A percentile compares a stretch with the other conserved stretches of the same genome.
These are phyloP conservation scores for Accipiter virgatus DNA, from an alignment of 2,113 vertebrate genomes.

Conservation along the genomic window DNA sequence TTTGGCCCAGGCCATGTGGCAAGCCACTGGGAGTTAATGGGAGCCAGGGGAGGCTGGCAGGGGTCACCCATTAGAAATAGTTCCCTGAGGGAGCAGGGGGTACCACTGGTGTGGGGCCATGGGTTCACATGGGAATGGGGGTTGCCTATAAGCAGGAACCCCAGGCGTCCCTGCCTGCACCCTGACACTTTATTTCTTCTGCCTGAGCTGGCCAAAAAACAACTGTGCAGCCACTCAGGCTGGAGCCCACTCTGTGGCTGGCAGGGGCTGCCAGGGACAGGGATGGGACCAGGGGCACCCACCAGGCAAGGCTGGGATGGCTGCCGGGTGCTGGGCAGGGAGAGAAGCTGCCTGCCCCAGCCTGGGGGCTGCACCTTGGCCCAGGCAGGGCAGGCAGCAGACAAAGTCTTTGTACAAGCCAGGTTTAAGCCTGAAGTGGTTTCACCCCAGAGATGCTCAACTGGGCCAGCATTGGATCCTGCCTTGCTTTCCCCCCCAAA, in stretches of 20 bases:
- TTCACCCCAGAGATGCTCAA: neutral
- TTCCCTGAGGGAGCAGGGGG: neutral
- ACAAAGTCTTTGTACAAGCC: neutral
- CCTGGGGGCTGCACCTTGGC: neutral
- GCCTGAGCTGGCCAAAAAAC: neutral
- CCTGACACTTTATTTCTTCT: neutral
- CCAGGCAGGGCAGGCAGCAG: neutral
- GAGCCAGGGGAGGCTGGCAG: neutral
- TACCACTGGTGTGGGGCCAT: neutral
- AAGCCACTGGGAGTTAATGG: rapidly evolving
- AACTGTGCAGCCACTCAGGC: neutral
- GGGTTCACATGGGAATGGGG: rapidly evolving
- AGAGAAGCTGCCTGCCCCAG: neutral
- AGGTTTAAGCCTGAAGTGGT: neutral
- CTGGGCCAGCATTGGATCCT: neutral
- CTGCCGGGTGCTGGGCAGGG: neutral
- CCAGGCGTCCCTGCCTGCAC: neutral
- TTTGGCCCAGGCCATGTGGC: neutral
- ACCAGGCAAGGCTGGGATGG: neutral
- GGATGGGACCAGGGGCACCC: neutral
- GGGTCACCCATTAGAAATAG: neutral
- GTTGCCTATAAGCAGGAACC: neutral
- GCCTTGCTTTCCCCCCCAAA: neutral
- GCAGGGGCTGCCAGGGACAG: neutral
- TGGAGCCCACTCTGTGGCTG: neutral